A percentile compares a stretch with the other conserved stretches of the same genome.
Evolutionary conservation across 30 jellyfish, hydroid and myxozoan genomes (phyloP).

Genomic region (Aurelia aurita): DNA sequence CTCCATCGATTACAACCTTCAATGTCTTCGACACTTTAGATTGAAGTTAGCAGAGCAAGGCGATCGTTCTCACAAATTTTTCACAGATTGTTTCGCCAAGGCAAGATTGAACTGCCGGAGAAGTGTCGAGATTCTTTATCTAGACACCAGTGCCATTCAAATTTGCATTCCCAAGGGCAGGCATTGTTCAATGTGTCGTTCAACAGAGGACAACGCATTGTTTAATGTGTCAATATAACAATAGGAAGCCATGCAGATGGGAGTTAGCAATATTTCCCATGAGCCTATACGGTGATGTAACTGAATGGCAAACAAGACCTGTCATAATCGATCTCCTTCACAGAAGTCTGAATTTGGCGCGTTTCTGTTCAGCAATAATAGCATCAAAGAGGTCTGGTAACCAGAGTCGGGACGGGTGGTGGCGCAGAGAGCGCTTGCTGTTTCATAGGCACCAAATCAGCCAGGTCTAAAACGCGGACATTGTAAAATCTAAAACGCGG

Average conservation of each 20-base stretch:
- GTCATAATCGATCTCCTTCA: conserved; percentile 10
- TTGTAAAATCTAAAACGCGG: too few species aligned
- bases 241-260: conserved; percentile 57
- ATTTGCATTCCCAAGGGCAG: conserved; percentile 77
- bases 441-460: too few species aligned
- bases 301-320: conserved; percentile 11
- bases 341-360: not conserved
- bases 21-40: conserved; percentile 69
- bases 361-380: too few species aligned
- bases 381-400: too few species aligned
- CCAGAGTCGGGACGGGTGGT: too few species aligned
- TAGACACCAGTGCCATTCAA: conserved; percentile 64
- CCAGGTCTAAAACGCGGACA: too few species aligned
- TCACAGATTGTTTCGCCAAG: conserved; percentile 78
- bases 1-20: conserved; percentile 83
- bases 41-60: conserved; percentile 75
- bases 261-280: conserved; percentile 28
- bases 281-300: conserved; percentile 16
- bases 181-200: conserved; percentile 60
- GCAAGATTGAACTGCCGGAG: conserved; percentile 70
- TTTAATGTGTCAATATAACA: conserved; percentile 62
- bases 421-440: too few species aligned
- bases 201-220: conserved; percentile 47
- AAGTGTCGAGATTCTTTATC: conserved; percentile 81
- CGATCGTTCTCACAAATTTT: conserved; percentile 78